These are phyloP conservation scores for Neopelma chrysocephalum DNA, from an alignment of 2,797 vertebrate genomes.

Conservation along the genomic window DNA sequence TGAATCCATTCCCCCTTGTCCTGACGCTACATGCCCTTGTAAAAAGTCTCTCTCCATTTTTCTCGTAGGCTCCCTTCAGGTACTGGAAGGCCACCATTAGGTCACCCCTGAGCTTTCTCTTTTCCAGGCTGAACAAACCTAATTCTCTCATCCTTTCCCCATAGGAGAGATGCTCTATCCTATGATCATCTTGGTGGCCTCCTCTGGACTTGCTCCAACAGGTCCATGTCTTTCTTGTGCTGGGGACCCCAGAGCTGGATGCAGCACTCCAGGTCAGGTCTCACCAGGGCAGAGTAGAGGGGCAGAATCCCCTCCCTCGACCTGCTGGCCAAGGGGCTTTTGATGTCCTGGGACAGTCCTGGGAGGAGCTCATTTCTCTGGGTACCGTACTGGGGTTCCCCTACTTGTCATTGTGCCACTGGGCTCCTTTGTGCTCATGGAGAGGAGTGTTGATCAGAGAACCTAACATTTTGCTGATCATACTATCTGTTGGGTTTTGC, in stretches of 20 bases:
- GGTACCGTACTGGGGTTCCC: background rate
- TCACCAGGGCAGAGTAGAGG: background rate
- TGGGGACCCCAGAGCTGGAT: background rate
- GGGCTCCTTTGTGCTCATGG: rapidly evolving
- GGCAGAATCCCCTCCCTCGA: background rate
- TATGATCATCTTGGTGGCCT: background rate
- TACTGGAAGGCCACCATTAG: background rate
- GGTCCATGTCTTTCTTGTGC: background rate
- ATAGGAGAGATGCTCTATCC: background rate
- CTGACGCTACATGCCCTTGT: background rate
- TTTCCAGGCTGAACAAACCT: background rate
- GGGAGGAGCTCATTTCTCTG: background rate
- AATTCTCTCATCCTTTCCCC: background rate
- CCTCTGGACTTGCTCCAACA: background rate
- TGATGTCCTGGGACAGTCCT: background rate
- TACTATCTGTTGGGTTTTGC: background rate
- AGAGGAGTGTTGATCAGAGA: background rate
- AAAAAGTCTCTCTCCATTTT: background rate
- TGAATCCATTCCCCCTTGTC: background rate
- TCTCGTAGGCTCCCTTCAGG: background rate
- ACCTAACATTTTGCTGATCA: background rate
- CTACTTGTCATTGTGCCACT: background rate
- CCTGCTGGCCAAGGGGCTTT: background rate
- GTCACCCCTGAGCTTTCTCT: background rate
- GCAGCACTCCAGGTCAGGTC: background rate